Conservation (phyloP, 2,113 vertebrate species). For the Nansenia antarctica region DNA sequence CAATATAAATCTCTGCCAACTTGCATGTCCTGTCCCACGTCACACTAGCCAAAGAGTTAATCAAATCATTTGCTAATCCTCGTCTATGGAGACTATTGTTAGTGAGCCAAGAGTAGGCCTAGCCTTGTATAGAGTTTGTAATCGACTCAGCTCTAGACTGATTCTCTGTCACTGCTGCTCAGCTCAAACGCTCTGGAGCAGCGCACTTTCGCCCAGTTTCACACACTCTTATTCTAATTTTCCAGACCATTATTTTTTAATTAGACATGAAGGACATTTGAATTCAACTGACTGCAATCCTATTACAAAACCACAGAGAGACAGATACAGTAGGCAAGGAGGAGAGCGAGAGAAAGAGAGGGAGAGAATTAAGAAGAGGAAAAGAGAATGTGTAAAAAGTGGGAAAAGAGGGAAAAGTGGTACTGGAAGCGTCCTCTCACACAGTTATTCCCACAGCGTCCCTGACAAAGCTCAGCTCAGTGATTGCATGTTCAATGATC, state of each 20-base stretch:
- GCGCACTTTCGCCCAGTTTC: slow-evolving; percentile 24
- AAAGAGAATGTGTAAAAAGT: background rate
- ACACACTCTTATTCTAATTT: slow-evolving; percentile 44
- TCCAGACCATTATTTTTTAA: slow-evolving; percentile 60
- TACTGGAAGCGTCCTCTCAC: no score
- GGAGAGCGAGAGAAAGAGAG: background rate
- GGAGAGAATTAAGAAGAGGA: background rate
- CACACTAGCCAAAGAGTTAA: no score
- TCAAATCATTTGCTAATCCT: background rate
- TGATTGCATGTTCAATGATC: no score
- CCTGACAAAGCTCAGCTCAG: no score
- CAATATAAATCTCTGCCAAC: no score
- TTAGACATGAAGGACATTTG: slow-evolving; percentile 51
- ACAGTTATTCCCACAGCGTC: no score
- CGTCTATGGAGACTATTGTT: slow-evolving; percentile 5
- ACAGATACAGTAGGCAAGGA: slow-evolving; percentile 11
- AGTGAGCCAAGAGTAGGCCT: slow-evolving; percentile 1
- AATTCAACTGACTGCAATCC: slow-evolving; percentile 37
- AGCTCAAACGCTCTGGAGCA: background rate
- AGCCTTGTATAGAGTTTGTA: background rate
- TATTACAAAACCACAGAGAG: slow-evolving; percentile 26
- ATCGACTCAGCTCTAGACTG: background rate
- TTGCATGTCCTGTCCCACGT: no score
- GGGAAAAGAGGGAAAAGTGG: background rate
- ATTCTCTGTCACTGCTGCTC: slow-evolving; percentile 32